Base-by-base conservation (phyloP, 2,113 vertebrate species). In the Chroicocephalus ridibundus region DNA sequence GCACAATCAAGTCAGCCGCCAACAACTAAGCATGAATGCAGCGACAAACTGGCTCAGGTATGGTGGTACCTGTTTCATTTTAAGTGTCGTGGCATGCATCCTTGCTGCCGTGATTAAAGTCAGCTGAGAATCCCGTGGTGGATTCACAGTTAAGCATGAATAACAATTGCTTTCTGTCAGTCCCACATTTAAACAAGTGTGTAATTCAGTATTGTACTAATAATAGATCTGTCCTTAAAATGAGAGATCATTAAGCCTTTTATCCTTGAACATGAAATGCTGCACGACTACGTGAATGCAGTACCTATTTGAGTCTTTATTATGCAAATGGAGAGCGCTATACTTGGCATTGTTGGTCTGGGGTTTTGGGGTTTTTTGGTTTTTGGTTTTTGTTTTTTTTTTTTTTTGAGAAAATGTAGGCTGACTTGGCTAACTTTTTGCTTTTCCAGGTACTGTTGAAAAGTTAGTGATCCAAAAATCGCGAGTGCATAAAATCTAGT, bases 11-110 rank as follows among this genome's bases (percentile, higher is more conserved):
- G 98, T 68, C 98, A 99, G 96, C 99, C 98, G 4, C 96, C 97
- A 89, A 94, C 98, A 82, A 97, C 97, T 95, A 99, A 99, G 97
- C 99, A 99, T 93, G 99, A 99, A 92, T 99, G 99, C 98, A 99
- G 98, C 5, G 99, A 99, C 97, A 99, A 98, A 96, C 89, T 99
- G 97, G 98, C 98, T 71, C 99, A 99, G 99, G 99, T 99, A 98
- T 69, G 96, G 40, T 44, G 15, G 6, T 15, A 31, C 52, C 57
- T 11, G 0, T 38, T 71, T 46, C 27, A 13, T 55, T 66, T 44
- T 25, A 25, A 34, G 38, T 19, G 44, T 21, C 4, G 1, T 26
- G 54, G 14, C 2, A 1, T 72, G 20, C 47, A 15, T 65, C 76
- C 66, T 46, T 72, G 29, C 70, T 72, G 1, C 44, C 2, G 0